phyloP scores from a whole-genome alignment of 2,888 invertebrate genomes.

The Drosophila mettleri region DNA sequence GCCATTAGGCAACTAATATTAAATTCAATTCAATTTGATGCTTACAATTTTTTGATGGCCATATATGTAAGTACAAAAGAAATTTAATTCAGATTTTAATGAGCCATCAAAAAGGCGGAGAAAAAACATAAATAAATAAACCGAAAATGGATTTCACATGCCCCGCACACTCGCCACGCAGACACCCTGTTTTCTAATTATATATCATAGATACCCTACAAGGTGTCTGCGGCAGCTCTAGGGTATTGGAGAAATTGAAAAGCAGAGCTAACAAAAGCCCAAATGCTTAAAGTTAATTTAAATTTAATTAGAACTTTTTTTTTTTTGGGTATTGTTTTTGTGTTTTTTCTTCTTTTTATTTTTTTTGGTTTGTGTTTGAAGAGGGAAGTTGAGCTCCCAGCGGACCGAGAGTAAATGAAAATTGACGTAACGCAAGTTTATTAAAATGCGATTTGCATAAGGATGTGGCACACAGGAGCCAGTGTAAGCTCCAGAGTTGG shows the following conservation, averaged over 20 bases:
- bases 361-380: background rate
- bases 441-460: slow-evolving; percentile 80
- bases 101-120: slow-evolving; percentile 66
- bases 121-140: slow-evolving; percentile 52
- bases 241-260: slow-evolving; percentile 43
- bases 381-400: slow-evolving; percentile 43
- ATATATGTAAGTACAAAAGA: slow-evolving; percentile 44
- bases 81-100: slow-evolving; percentile 77
- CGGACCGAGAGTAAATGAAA: slow-evolving; percentile 78
- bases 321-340: slow-evolving; percentile 62
- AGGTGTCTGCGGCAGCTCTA: background rate
- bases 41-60: slow-evolving; percentile 23
- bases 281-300: slow-evolving; percentile 79
- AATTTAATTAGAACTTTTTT: slow-evolving; percentile 79
- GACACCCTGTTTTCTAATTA: slow-evolving; percentile 9
- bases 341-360: background rate
- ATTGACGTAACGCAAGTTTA: slow-evolving; percentile 78
- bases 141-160: slow-evolving; percentile 45
- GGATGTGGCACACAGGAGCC: slow-evolving; percentile 44
- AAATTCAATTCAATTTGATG: slow-evolving; percentile 75
- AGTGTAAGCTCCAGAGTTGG: background rate
- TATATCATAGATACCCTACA: slow-evolving; percentile 12
- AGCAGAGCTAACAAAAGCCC: slow-evolving; percentile 73
- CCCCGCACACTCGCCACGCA: background rate
- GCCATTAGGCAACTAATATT: slow-evolving; percentile 76